These are phyloP conservation scores for Fragum sueziense DNA, from an alignment of 2,888 invertebrate genomes.

Conservation along the genomic window DNA sequence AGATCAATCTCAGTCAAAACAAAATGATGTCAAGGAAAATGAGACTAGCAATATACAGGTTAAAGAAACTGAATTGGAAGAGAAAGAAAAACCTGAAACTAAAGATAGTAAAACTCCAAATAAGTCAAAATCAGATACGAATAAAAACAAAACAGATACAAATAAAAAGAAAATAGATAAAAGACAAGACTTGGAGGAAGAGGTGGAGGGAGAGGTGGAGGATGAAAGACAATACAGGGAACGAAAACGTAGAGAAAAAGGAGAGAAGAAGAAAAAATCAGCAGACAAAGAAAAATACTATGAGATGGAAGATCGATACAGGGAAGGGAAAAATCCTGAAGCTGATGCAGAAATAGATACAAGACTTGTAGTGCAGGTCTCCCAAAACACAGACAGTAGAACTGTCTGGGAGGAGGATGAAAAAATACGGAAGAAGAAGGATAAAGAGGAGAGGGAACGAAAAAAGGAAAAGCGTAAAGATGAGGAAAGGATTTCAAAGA, in stretches of 20 bases:
- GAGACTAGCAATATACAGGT: not conserved
- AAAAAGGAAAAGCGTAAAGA: slow-evolving; percentile 52
- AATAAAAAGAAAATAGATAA: slow-evolving; percentile 46
- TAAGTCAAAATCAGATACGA: slow-evolving; percentile 3
- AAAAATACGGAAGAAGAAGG: slow-evolving; percentile 47
- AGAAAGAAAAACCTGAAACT: not conserved
- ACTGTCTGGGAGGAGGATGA: slow-evolving; percentile 62
- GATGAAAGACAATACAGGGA: slow-evolving; percentile 61
- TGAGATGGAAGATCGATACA: slow-evolving; percentile 30
- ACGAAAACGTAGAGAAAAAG: slow-evolving; percentile 42
- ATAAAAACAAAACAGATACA: slow-evolving; percentile 27
- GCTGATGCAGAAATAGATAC: slow-evolving; percentile 47
- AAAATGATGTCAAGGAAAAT: not conserved
- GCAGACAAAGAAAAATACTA: slow-evolving; percentile 43
- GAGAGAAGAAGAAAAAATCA: slow-evolving; percentile 51
- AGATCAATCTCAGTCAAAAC: not conserved
- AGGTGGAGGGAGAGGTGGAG: slow-evolving; percentile 54
- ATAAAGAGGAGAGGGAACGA: slow-evolving; percentile 51
- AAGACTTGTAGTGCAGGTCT: slow-evolving; percentile 58
- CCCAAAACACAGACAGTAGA: slow-evolving; percentile 58
- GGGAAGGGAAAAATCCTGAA: slow-evolving; percentile 18
- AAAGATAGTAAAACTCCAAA: not conserved
- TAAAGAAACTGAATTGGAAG: slow-evolving; percentile 7
- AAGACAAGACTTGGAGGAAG: slow-evolving; percentile 46
- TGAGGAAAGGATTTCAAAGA: slow-evolving; percentile 55